Evolutionary conservation across 1,140 invertebrate genomes (phyloP).

Genomic region (Diplogasteroides magnus): DNA sequence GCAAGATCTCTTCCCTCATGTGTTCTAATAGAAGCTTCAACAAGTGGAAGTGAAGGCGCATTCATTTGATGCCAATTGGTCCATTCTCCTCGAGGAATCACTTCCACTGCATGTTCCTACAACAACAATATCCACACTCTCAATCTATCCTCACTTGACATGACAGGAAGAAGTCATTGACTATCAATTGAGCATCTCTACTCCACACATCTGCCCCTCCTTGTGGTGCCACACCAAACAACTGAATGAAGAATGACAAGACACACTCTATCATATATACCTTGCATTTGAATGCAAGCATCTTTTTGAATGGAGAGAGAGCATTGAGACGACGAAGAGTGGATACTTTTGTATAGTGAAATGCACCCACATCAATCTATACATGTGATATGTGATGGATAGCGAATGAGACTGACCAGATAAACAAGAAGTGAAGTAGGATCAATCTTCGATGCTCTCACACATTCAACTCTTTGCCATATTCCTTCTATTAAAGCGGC

Average conservation of each 20-base stretch:
- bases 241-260: conserved; percentile 1
- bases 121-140: too few relatives aligned
- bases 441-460: conserved; percentile 26
- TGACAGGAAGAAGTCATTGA: conserved; percentile 21
- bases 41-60: conserved; percentile 17
- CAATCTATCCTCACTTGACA: neutral
- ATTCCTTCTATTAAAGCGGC: conserved; percentile 16
- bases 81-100: conserved; percentile 11
- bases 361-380: conserved; percentile 27
- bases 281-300: conserved; percentile 34
- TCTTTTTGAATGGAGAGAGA: conserved; percentile 27
- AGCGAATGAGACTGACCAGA: conserved; percentile 6
- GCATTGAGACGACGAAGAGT: conserved; percentile 21
- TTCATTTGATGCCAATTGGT: conserved; percentile 27
- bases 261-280: neutral
- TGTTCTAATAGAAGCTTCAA: conserved; percentile 20
- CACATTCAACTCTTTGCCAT: conserved; percentile 27
- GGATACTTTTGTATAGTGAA: conserved; percentile 22
- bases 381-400: conserved; percentile 23
- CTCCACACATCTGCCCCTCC: conserved; percentile 27
- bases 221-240: conserved; percentile 20
- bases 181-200: conserved; percentile 20
- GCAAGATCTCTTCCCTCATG: conserved; percentile 24
- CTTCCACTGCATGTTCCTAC: neutral
- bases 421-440: neutral